A percentile compares a stretch with the other conserved stretches of the same genome.
phyloP scores from a whole-genome alignment of 2,797 vertebrate species.

The Halcyon smyrnensis region DNA sequence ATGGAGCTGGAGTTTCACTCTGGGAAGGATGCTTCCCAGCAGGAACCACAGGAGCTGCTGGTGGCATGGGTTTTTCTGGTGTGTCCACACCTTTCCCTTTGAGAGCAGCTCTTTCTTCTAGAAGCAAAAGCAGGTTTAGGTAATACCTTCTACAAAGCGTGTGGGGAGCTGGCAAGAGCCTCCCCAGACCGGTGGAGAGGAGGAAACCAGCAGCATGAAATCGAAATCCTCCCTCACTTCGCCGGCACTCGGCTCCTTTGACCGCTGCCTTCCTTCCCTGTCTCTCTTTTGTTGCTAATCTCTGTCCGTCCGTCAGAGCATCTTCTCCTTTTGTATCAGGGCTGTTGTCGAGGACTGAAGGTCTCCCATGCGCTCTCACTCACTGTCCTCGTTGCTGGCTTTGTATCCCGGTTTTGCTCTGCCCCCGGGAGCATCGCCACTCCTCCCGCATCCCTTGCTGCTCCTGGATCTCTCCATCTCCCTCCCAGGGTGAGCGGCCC shows the following conservation, averaged over 20 bases:
- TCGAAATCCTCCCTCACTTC: not conserved
- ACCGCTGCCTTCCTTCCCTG: not conserved
- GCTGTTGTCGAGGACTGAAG: not conserved
- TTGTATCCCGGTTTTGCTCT: not conserved
- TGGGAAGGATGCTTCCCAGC: not conserved
- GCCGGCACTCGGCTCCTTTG: not conserved
- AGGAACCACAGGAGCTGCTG: not conserved
- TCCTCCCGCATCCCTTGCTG: not conserved
- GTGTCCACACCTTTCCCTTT: not conserved
- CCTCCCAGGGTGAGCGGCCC: not conserved
- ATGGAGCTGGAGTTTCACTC: not conserved
- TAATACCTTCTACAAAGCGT: not conserved
- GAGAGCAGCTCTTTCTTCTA: not conserved
- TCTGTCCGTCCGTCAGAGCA: not conserved
- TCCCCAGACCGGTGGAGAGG: not conserved
- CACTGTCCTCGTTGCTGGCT: not conserved
- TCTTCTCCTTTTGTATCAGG: not conserved
- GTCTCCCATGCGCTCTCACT: not conserved
- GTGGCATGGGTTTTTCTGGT: not conserved
- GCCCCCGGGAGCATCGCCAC: not conserved
- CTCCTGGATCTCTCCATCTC: not conserved
- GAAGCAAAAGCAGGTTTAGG: not conserved
- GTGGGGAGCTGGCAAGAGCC: not conserved
- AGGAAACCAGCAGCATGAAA: not conserved
- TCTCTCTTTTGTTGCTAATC: slow-evolving; percentile 8